Evolutionary conservation across 2,888 invertebrate genomes (phyloP), one percentile per base, ranked within the genome.

Genomic region (Latrodectus hesperus): DNA sequence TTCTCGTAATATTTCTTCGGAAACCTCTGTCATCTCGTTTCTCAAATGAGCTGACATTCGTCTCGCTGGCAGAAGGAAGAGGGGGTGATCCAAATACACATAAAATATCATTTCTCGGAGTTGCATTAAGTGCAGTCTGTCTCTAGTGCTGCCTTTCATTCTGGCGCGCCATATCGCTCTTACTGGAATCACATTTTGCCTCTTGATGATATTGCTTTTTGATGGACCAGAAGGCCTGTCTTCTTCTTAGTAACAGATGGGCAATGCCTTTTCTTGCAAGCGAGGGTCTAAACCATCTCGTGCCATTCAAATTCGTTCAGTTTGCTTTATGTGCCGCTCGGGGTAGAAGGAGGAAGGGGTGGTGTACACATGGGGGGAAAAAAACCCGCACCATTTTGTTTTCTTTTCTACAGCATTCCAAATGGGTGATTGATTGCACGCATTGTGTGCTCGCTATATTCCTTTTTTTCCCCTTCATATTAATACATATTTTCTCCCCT

Each of bases 141-240:
- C 68, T 64, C 17, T 52, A 52, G n/a, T 82, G 68, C 38, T 49
- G 51, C 51, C 51, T 26, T 70, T 16, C 53, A n/a, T 49, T 16
- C 73, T 9, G 70, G 6, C 51, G 51, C 9, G 26, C n/a, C 70
- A 71, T 38, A 71, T 71, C 26, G 49, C 70, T 53, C 22, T 38
- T 17, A 71, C 70, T 53, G 60, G 53, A 79, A 79, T 79, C 60
- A 74, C 75, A 83, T 83, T 76, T 76, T 76, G 51, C 71, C 68
- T 55, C 70, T 60, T 26, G 68, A 68, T 51, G 82, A 75, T 83
- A 83, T 83, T 83, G 83, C 83, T 83, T 83, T 83, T 83, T 83
- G 83, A 83, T 83, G 71, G 83, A 52, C 60, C 67, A n/a, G 12
- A 38, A 26, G 60, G 83, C 55, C 77, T 77, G 84, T 72, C 84